These are phyloP conservation scores for Drosophila burlai DNA, from an alignment of 1,140 invertebrate species.

Conservation along the genomic window DNA sequence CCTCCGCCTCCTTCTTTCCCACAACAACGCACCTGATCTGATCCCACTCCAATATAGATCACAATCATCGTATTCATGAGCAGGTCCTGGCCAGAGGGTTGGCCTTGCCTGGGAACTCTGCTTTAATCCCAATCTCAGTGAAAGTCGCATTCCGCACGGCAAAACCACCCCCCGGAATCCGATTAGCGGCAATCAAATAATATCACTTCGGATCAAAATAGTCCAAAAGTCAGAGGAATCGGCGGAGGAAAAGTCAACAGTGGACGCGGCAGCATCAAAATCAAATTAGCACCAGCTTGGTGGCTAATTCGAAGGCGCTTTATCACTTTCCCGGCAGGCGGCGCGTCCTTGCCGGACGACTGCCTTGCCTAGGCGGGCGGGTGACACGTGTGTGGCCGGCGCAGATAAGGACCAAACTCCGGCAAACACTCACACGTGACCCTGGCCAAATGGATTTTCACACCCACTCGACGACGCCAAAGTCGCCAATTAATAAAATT, in stretches of 20 bases:
- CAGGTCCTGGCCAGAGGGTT: slow-evolving; percentile 26
- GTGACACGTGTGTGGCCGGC: slow-evolving; percentile 54
- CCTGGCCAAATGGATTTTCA: slow-evolving; percentile 41
- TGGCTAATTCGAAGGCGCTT: slow-evolving; percentile 67
- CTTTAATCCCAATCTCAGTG: slow-evolving; percentile 69
- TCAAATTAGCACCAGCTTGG: slow-evolving; percentile 79
- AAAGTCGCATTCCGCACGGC: slow-evolving; percentile 21
- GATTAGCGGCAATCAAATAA: slow-evolving; percentile 74
- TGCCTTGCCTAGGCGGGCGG: neutral
- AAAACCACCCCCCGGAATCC: slow-evolving; percentile 53
- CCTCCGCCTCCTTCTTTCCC: neutral
- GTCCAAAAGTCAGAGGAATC: slow-evolving; percentile 16
- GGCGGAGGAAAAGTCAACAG: slow-evolving; percentile 19
- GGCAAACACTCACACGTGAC: slow-evolving; percentile 70
- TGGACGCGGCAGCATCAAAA: slow-evolving; percentile 56
- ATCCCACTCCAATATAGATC: neutral
- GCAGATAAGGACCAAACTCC: slow-evolving; percentile 52
- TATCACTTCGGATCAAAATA: slow-evolving; percentile 44
- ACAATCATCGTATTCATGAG: slow-evolving; percentile 55
- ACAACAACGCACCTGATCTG: slow-evolving; percentile 12
- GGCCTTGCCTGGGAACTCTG: slow-evolving; percentile 64
- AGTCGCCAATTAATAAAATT: slow-evolving; percentile 66
- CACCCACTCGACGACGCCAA: slow-evolving; percentile 57
- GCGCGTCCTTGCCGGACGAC: neutral
- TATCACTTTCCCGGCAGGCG: slow-evolving; percentile 58